Evolutionary conservation across 1,140 invertebrate species (phyloP).

Genomic region (Oryctes rhinoceros): DNA sequence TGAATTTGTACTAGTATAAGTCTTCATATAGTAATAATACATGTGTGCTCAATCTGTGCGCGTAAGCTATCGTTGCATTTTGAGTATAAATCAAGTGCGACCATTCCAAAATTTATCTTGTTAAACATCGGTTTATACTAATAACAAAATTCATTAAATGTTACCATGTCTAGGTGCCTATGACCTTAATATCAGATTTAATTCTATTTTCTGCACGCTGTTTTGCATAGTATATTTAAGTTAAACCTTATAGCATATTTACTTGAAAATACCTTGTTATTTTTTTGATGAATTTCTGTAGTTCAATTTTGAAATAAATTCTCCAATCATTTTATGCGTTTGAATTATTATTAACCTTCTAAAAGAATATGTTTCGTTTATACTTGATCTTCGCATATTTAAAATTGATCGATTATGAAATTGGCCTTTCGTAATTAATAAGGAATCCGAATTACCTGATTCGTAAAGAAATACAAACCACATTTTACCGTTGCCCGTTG

Average conservation of each 20-base stretch:
- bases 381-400: not conserved
- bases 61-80: conserved; percentile 43
- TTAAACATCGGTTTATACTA: conserved; percentile 45
- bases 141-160: conserved; percentile 42
- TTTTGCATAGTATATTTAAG: conserved; percentile 40
- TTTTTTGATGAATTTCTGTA: conserved; percentile 35
- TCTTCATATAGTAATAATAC: conserved; percentile 43
- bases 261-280: conserved; percentile 35
- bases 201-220: conserved; percentile 42
- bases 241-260: conserved; percentile 35
- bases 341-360: too few relatives aligned
- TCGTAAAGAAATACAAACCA: too few relatives aligned
- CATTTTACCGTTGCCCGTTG: too few relatives aligned
- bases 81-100: conserved; percentile 29
- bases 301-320: conserved; percentile 36
- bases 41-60: conserved; percentile 42
- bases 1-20: conserved; percentile 44
- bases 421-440: too few relatives aligned
- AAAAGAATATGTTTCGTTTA: too few relatives aligned
- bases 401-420: not conserved
- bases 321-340: conserved; percentile 1
- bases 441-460: too few relatives aligned
- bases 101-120: conserved; percentile 44
- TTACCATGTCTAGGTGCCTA: conserved; percentile 49
- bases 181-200: conserved; percentile 42